Conservation (phyloP, 2,113 vertebrate genomes). For the Alligator mississippiensis region DNA sequence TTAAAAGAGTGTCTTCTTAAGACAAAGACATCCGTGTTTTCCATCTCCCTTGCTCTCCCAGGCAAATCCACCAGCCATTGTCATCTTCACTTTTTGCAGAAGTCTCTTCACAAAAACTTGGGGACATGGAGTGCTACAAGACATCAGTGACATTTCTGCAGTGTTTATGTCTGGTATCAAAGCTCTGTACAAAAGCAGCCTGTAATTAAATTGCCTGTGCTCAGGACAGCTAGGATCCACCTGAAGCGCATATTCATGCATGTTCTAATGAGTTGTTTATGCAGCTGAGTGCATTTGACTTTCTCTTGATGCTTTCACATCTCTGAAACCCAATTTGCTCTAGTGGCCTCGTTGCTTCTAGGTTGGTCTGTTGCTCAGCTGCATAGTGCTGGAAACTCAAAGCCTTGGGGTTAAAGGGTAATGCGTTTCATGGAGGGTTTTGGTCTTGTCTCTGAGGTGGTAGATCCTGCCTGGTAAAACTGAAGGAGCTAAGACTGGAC, state of each 20-base stretch:
- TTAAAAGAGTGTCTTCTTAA: neutral
- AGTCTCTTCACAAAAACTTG: neutral
- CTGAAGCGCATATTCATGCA: neutral
- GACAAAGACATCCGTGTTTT: neutral
- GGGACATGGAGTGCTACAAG: neutral
- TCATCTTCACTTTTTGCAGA: neutral
- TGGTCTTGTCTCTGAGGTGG: neutral
- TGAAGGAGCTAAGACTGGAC: neutral
- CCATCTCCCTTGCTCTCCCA: neutral
- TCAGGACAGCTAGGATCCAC: neutral
- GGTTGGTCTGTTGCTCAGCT: neutral
- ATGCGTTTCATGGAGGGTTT: neutral
- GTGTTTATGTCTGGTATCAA: constrained; percentile 15
- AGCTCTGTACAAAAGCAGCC: neutral
- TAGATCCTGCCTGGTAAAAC: neutral
- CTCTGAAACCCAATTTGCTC: neutral
- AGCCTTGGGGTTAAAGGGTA: neutral
- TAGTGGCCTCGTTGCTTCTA: neutral
- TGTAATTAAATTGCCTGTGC: neutral
- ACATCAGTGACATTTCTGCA: neutral
- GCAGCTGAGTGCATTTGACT: neutral
- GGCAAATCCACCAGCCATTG: neutral
- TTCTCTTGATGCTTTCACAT: neutral
- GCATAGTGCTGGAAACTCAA: neutral
- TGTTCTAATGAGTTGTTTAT: neutral